A percentile compares a stretch with the other conserved stretches of the same genome.
Conservation (phyloP, 92 coral and sea anemone species). For the Palythoa grandis region DNA sequence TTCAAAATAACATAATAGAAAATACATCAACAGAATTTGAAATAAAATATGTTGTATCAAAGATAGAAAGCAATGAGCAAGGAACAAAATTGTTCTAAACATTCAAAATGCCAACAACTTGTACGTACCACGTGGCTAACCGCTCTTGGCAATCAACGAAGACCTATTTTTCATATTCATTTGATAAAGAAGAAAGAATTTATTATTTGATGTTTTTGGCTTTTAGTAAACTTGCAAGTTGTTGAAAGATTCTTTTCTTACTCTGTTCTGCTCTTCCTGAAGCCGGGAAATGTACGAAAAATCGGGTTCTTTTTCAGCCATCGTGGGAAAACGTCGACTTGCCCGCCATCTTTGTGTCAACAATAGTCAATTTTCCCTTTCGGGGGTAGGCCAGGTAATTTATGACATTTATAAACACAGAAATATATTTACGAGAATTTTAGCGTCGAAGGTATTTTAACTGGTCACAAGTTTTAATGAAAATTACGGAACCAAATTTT, state of each 20-base stretch:
- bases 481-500: too few species aligned
- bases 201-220: neutral
- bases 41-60: neutral
- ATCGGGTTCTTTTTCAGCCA: slow-evolving; percentile 61
- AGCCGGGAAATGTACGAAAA: slow-evolving; percentile 70
- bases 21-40: neutral
- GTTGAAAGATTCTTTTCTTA: slow-evolving; percentile 28
- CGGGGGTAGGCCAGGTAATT: slow-evolving; percentile 24
- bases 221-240: neutral
- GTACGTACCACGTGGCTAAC: slow-evolving; percentile 75
- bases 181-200: neutral
- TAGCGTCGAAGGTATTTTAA: neutral
- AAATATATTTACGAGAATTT: too few species aligned
- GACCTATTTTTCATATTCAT: slow-evolving; percentile 52
- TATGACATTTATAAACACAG: neutral
- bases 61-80: neutral
- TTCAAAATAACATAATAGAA: too few species aligned
- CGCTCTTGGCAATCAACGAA: slow-evolving; percentile 70
- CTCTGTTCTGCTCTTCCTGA: slow-evolving; percentile 80
- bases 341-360: slow-evolving; percentile 58
- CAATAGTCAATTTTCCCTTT: neutral
- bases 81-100: neutral
- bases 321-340: neutral
- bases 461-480: neutral
- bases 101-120: neutral